Base-by-base conservation (phyloP, 2,888 invertebrate species). In the Sminthurinus aureus region DNA sequence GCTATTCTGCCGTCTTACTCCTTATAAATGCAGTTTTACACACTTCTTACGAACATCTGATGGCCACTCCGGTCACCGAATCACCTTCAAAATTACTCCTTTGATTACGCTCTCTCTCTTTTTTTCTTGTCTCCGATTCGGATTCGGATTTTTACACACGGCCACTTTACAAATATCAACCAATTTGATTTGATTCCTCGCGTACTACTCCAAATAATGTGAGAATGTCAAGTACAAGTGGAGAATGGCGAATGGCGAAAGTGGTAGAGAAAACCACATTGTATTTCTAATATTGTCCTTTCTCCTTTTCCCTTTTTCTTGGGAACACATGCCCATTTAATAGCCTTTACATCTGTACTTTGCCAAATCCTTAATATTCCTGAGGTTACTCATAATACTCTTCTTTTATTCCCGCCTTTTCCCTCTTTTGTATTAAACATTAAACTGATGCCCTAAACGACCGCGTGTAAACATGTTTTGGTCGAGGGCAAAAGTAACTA, bases 1-100 rank as follows among this genome's bases (percentile, higher is more conserved):
- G 18, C n/a, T 38, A 38, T 38, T 38, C 38, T 6, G 1, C 75
- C 6, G 50, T 75, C 26, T n/a, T 75, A 6, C 75, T 75, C n/a
- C 75, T 75, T 75, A 75, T 75, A 38, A 75, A 75, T 80, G 75
- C 81, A 83, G 67, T 79, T 83, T 83, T 78, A 83, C 73, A 71
- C 73, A 78, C 83, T 83, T 26, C 83, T 83, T 83, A 79, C 69
- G 73, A 67, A 81, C 78, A 77, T 83, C 81, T 85, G 85, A 86
- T 86, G 84, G 86, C 83, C 84, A 85, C 84, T 86, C 84, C 85
- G 84, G 85, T 85, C 84, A 85, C 85, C 84, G 84, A 86, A 86
- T 86, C 84, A 84, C 84, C 81, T 84, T 84, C 84, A 76, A 84
- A 86, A 86, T 86, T 83, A 86, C 86, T 85, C 85, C 83, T 85